Evolutionary conservation across 2,797 vertebrate genomes (phyloP).

Genomic region (Pseudotriccus pelzelni): DNA sequence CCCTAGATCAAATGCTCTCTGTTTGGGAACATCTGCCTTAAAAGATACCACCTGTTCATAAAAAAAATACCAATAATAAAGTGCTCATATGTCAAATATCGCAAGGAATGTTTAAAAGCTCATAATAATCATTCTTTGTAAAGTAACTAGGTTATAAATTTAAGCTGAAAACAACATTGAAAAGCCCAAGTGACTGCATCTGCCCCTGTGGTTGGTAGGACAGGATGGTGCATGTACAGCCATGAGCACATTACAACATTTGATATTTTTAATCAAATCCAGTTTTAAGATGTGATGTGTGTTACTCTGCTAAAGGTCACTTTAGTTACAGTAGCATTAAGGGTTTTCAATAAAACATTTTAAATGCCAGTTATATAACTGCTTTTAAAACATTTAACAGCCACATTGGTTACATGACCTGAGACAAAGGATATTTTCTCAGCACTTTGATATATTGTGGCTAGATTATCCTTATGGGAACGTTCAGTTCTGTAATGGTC

Average conservation of each 20-base stretch:
- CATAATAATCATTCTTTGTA: background rate
- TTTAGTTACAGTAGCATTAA: conserved; percentile 65
- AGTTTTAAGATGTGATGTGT: conserved; percentile 60
- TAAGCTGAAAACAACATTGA: background rate
- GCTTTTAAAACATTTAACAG: conserved; percentile 74
- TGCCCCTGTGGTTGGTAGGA: background rate
- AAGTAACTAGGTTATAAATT: background rate
- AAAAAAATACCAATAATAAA: conserved; percentile 9
- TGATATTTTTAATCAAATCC: conserved; percentile 66
- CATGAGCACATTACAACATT: conserved; percentile 5
- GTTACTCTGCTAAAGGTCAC: conserved; percentile 59
- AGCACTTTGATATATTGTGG: conserved; percentile 59
- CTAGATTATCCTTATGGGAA: conserved; percentile 66
- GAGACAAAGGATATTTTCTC: conserved; percentile 72
- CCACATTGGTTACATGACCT: conserved; percentile 61
- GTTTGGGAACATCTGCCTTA: conserved; percentile 18
- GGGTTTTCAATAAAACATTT: conserved; percentile 74
- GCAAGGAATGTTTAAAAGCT: background rate
- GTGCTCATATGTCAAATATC: background rate
- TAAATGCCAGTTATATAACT: conserved; percentile 73
- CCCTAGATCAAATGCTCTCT: conserved; percentile 6
- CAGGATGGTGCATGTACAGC: background rate
- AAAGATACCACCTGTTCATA: conserved; percentile 9
- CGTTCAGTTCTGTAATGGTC: conserved; percentile 28
- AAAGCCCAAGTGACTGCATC: background rate